phyloP scores from a whole-genome alignment of 2,113 vertebrate genomes.

The Oreotragus oreotragus region DNA sequence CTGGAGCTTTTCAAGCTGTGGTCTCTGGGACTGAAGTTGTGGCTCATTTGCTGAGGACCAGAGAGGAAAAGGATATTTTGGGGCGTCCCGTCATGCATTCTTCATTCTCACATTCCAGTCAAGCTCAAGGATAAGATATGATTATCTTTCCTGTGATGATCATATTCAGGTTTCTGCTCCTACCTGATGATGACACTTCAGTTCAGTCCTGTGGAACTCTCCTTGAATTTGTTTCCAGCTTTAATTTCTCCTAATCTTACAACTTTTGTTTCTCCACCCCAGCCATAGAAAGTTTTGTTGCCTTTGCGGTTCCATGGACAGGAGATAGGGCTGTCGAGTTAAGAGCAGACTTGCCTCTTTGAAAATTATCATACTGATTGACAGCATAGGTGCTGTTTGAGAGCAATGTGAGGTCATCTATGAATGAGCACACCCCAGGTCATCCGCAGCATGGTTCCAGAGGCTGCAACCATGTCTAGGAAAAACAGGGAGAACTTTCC shows the following conservation, averaged over 20 bases:
- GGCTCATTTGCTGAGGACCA: background rate
- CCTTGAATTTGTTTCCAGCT: background rate
- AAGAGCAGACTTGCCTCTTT: background rate
- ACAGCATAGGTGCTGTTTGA: background rate
- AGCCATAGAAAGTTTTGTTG: background rate
- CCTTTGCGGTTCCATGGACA: background rate
- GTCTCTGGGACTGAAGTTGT: background rate
- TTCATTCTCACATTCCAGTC: background rate
- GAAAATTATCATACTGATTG: background rate
- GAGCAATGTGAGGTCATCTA: background rate
- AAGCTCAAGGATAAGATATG: background rate
- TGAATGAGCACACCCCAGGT: fast-evolving
- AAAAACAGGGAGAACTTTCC: background rate
- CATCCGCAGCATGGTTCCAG: background rate
- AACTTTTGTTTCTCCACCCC: background rate
- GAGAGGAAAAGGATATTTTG: background rate
- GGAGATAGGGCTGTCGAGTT: background rate
- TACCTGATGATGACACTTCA: background rate
- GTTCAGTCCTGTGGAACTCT: background rate
- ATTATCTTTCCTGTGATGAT: background rate
- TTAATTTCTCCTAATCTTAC: background rate
- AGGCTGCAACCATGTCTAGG: background rate
- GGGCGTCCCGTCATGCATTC: background rate
- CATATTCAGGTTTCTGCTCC: background rate
- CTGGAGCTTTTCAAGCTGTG: background rate